Evolutionary conservation across 2,797 vertebrate species (phyloP), one percentile per base, ranked within the genome.

Genomic region (Enteromius unitaeniatus): DNA sequence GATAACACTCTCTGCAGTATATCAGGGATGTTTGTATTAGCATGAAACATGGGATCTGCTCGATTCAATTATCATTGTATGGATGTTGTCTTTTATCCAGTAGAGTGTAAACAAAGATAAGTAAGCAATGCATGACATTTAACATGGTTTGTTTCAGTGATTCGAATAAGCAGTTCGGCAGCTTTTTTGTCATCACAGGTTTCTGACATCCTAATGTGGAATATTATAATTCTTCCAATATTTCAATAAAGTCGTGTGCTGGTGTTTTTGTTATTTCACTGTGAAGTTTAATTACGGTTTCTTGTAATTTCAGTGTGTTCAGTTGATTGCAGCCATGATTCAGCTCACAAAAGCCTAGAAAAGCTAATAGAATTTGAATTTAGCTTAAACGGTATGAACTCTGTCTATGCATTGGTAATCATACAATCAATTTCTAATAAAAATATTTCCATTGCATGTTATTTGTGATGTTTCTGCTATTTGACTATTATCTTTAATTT

Each of bases 21-120:
- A 78, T 84, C 82, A 34, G 75, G 51, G 28, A 84, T 70, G 75
- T 78, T 84, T 79, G 82, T 51, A 84, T 84, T 84, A 84, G 42
- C 75, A 78, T 78, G 82, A 72, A 84, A 84, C 82, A 84, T 78
- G 82, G 82, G 53, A 84, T 84, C 75, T 78, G 67, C 68, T 78
- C 51, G 15, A 72, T 84, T 84, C 82, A 84, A 79, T 84, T 84
- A 84, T 78, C 82, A 34, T 84, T 15, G 51, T 70, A 67, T 78
- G 75, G 40, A 47, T 84, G 82, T 84, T 78, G 75, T 84, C 82
- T 84, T 84, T 84, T 84, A 84, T 78, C 75, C 21, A 4, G 21
- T 65, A 60, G 47, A 55, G 40, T 78, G 82, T 84, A 78, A 78
- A 84, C 75, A 84, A 78, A 42, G 75, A 84, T 84, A 84, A 84